phyloP scores from a whole-genome alignment of 2,113 vertebrate genomes.

The Labeo rohita region DNA sequence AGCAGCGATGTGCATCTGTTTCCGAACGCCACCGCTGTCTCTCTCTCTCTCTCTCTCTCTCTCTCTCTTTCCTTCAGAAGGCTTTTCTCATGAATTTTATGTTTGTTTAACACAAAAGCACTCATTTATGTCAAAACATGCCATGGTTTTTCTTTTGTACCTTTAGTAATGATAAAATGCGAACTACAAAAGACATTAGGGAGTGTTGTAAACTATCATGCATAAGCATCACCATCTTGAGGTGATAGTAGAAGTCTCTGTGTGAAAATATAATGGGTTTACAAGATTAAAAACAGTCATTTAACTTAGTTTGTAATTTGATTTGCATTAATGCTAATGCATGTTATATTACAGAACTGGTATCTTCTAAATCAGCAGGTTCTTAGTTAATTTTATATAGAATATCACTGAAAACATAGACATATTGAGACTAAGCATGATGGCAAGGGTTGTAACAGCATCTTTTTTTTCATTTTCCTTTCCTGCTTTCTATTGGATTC shows the following conservation, averaged over 20 bases:
- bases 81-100: neutral
- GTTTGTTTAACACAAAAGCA: neutral
- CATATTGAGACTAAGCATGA: neutral
- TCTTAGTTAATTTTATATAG: neutral
- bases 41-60: neutral
- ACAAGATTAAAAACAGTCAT: neutral
- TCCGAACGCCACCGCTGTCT: neutral
- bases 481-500: neutral
- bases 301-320: neutral
- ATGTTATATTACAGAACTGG: neutral
- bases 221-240: neutral
- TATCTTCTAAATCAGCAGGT: neutral
- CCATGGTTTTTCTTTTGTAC: neutral
- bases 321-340: neutral
- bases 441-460: neutral
- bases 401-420: neutral
- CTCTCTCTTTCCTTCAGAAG: neutral
- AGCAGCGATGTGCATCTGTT: constrained; percentile 16
- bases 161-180: neutral
- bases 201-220: neutral
- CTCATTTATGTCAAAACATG: neutral
- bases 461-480: neutral
- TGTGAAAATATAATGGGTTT: neutral
- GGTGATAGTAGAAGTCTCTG: neutral
- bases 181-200: neutral